Conservation (phyloP, 2,888 invertebrate species). For the Microctonus aethiopoides region DNA sequence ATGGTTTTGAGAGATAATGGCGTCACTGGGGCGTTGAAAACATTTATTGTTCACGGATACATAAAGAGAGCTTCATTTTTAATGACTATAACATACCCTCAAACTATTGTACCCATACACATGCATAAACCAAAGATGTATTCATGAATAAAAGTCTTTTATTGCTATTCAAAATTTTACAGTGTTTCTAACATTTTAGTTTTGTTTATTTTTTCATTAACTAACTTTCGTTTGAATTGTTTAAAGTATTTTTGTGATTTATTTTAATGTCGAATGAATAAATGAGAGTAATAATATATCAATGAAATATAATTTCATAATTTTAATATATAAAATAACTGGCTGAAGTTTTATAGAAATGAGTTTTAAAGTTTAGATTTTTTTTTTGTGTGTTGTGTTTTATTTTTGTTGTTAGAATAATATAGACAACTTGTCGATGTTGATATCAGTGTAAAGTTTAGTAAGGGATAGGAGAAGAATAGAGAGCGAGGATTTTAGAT, state of each 20-base stretch:
- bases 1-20: not conserved
- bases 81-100: not conserved
- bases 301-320: no score
- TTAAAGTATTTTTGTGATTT: not conserved
- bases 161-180: not conserved
- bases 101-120: not conserved
- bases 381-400: no score
- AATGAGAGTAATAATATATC: no score
- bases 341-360: no score
- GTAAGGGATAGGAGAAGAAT: not conserved
- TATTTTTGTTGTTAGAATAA: no score
- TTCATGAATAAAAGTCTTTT: not conserved
- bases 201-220: not conserved
- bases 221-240: no score
- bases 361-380: no score
- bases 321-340: no score
- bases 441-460: no score
- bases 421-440: no score
- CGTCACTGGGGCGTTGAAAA: not conserved
- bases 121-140: not conserved
- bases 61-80: conserved; percentile 1
- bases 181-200: not conserved
- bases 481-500: not conserved
- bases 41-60: conserved; percentile 16
- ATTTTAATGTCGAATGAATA: not conserved